Evolutionary conservation across 2,888 invertebrate genomes (phyloP).

Genomic region (Acheta domesticus): DNA sequence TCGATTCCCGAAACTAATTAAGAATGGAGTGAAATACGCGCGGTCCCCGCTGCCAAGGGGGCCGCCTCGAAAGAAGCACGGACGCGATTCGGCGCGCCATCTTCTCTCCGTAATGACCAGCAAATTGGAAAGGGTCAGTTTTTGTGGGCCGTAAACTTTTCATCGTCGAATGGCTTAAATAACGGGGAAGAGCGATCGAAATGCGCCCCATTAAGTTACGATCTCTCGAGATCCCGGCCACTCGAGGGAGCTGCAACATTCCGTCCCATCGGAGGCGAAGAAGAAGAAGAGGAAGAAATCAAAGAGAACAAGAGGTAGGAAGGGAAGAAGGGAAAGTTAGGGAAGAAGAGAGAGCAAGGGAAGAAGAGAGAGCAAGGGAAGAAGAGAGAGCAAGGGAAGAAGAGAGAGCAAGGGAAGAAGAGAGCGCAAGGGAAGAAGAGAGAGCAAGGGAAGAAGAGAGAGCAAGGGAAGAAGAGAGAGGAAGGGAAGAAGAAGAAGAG

Average conservation of each 20-base stretch:
- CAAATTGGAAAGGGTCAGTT: constrained; percentile 10
- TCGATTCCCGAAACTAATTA: not conserved
- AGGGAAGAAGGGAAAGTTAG: no score
- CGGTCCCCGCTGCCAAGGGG: not conserved
- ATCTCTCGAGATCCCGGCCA: not conserved
- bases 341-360: no score
- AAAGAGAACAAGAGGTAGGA: no score
- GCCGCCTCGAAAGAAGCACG: not conserved
- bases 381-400: no score
- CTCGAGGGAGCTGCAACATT: not conserved
- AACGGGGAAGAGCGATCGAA: not conserved
- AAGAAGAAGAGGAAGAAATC: no score
- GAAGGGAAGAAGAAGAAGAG: no score
- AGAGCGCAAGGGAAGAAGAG: no score
- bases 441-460: no score
- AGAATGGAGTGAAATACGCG: not conserved
- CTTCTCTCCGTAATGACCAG: not conserved
- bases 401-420: no score
- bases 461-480: no score
- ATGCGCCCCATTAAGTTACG: constrained; percentile 8
- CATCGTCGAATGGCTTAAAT: not conserved
- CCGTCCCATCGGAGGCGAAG: not conserved
- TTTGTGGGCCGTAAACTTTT: constrained; percentile 11
- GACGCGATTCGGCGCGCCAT: constrained; percentile 4
- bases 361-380: no score